phyloP scores from a whole-genome alignment of 2,888 invertebrate species.

The Pterostichus niger region DNA sequence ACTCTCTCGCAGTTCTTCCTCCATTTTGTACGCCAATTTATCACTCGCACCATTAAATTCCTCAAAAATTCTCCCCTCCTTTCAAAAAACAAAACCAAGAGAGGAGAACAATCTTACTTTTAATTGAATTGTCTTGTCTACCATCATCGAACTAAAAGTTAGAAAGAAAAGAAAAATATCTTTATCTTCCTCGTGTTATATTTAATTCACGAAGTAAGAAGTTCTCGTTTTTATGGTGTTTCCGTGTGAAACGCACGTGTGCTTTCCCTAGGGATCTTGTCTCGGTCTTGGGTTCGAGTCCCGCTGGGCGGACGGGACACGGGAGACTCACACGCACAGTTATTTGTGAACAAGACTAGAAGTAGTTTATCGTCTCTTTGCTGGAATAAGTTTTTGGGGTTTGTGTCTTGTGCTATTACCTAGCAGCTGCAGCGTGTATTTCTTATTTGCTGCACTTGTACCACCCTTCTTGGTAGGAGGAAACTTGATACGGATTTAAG shows the following conservation, averaged over 20 bases:
- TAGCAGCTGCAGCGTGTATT: conserved; percentile 23
- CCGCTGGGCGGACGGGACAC: no score
- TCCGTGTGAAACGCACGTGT: conserved; percentile 63
- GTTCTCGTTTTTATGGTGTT: conserved; percentile 58
- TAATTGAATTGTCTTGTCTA: conserved; percentile 63
- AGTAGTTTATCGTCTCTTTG: conserved; percentile 12
- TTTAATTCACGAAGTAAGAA: conserved; percentile 61
- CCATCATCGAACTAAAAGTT: conserved; percentile 24
- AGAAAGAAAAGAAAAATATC: conserved; percentile 28
- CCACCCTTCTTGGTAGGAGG: background rate
- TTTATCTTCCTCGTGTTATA: conserved; percentile 45
- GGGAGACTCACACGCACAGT: conserved; percentile 6
- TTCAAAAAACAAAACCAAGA: background rate
- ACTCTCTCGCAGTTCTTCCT: background rate
- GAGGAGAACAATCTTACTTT: conserved; percentile 22
- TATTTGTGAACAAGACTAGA: no score
- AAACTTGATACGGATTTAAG: conserved; percentile 49
- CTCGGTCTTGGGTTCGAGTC: conserved; percentile 26
- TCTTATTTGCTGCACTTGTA: conserved; percentile 60
- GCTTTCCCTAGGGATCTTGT: conserved; percentile 50
- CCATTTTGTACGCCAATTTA: conserved; percentile 32
- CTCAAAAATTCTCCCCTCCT: conserved; percentile 12
- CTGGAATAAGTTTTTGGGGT: background rate
- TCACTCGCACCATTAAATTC: conserved; percentile 45
- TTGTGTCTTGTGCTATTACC: no score